Percentiles rank a stretch among this genome's conserved stretches.
Conservation (phyloP, 2,113 vertebrate genomes). For the Sander vitreus region DNA sequence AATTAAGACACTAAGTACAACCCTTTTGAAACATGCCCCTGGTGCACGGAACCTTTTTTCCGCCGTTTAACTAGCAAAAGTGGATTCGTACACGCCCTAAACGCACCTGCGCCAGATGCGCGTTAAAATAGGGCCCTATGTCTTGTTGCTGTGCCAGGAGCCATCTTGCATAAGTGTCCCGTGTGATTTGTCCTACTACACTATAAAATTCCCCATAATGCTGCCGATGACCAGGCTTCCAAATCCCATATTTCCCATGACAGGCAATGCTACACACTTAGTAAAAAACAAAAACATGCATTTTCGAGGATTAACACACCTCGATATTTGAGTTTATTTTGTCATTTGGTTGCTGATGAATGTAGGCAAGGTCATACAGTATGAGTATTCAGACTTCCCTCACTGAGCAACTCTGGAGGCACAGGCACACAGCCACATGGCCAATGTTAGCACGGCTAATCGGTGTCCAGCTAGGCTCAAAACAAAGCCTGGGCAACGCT, state of each 20-base stretch:
- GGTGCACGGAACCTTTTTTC: too few species aligned
- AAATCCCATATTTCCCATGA: neutral
- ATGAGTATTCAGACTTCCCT: constrained; percentile 29
- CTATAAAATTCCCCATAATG: neutral
- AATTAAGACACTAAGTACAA: too few species aligned
- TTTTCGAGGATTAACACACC: neutral
- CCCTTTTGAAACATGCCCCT: too few species aligned
- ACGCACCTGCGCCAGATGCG: too few species aligned
- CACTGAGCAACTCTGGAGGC: constrained; percentile 35
- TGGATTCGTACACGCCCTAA: too few species aligned
- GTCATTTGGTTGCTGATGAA: constrained; percentile 11
- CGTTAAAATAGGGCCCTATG: too few species aligned
- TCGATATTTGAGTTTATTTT: constrained; percentile 5
- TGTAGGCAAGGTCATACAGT: neutral
- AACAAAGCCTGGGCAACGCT: constrained; percentile 70
- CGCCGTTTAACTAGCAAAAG: too few species aligned
- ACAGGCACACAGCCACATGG: constrained; percentile 62
- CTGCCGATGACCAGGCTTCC: neutral
- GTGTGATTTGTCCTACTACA: neutral
- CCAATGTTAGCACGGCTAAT: constrained; percentile 62
- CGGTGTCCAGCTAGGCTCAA: constrained; percentile 53
- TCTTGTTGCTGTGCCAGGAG: neutral
- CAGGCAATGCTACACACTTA: neutral
- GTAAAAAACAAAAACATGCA: neutral
- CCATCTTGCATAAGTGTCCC: neutral